Conservation (phyloP, 2,888 invertebrate genomes). For the Pyrocoelia pectoralis region DNA sequence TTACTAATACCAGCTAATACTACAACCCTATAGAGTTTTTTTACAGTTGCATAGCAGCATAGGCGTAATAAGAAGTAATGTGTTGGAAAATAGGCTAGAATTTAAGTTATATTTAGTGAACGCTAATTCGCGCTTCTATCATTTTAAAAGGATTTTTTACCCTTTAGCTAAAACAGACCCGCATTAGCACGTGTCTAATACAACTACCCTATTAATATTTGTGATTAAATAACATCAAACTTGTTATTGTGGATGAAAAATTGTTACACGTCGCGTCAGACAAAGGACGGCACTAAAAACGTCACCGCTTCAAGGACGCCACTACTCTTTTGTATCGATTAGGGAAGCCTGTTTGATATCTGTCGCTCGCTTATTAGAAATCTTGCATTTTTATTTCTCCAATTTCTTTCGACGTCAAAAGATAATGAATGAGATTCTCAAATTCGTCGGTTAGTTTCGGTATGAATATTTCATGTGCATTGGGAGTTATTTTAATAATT, state of each 20-base stretch:
- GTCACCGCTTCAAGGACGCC: constrained; percentile 30
- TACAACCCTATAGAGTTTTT: no score
- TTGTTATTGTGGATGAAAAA: constrained; percentile 2
- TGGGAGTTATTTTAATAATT: no score
- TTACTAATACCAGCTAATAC: no score
- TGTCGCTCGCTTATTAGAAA: constrained; percentile 17
- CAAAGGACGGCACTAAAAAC: constrained; percentile 27
- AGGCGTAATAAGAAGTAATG: neutral
- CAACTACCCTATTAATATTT: no score
- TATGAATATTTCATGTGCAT: no score
- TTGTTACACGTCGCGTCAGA: constrained; percentile 19
- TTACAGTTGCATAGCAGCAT: neutral
- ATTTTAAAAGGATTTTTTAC: no score
- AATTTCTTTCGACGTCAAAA: neutral
- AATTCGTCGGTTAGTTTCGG: no score
- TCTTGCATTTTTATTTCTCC: neutral
- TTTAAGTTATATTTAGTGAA: neutral
- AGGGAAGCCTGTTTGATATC: constrained; percentile 24
- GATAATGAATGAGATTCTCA: neutral
- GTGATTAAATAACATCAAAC: no score
- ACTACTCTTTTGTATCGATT: constrained; percentile 28
- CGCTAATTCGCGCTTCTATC: no score
- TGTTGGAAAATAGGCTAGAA: neutral
- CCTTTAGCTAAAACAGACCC: no score
- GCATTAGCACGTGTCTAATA: no score